Evolutionary conservation across 1,140 invertebrate genomes (phyloP), one percentile per base, ranked within the genome.

Genomic region (Drosophila ficusphila): DNA sequence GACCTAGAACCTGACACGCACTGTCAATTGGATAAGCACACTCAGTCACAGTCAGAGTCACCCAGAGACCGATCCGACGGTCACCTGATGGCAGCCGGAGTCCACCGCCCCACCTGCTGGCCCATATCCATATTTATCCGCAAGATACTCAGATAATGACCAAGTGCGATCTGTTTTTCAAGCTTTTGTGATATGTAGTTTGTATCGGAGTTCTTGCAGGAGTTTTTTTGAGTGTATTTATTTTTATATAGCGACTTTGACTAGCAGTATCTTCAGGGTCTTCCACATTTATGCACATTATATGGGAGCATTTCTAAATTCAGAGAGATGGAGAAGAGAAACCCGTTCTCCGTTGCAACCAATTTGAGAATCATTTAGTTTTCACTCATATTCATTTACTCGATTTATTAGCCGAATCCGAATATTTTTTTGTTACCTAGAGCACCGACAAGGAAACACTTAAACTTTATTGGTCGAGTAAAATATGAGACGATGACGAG

Each of bases 1-100:
- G 46, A 53, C 64, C 64, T 68, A 53, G 46, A 68, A 34, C 61
- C 14, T 42, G 36, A 34, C 53, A 25, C 33, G 49, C 31, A 36
- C 33, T 31, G 56, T 34, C 39, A 46, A 25, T 36, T 62, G 51
- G 36, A 14, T 29, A 36, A 53, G 29, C 29, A 33, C 16, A 33
- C 11, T 8, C 16, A 41, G 7, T 27, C 6, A 6, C 29, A 33
- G 11, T 19, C 11, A 12, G 11, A 41, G 7, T 27, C 6, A 6
- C 16, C 29, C 27, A n/a, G 18, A 33, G 46, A 21, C 44, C 44
- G 47, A 11, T 34, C 19, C 7, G 54, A 57, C 53, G 53, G 54
- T 25, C 54, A 57, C 8, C 54, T 33, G 29, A 14, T 14, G 25
- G n/a, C 9, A 51, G 9, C 18, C 47, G 29, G 19, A 33, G 21